These are phyloP conservation scores for Shinisaurus crocodilurus DNA, from an alignment of 2,113 vertebrate genomes.

Conservation along the genomic window DNA sequence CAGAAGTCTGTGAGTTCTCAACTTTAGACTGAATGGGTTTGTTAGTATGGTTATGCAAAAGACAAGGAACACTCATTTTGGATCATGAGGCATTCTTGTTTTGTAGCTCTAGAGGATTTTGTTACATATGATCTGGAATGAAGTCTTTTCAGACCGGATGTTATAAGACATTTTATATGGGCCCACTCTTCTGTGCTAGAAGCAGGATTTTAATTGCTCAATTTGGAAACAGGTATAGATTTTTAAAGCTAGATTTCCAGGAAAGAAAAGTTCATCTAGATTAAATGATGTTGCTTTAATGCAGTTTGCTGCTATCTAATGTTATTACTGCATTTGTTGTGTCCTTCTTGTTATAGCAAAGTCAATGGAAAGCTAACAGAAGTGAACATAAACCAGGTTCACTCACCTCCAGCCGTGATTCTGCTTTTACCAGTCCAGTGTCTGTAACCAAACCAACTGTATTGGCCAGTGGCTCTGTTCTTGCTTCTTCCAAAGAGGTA, in stretches of 20 bases:
- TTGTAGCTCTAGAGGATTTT: neutral
- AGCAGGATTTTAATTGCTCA: slow-evolving; percentile 1
- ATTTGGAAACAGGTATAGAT: neutral
- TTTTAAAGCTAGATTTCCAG: neutral
- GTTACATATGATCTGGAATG: neutral
- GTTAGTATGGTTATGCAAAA: too few species aligned
- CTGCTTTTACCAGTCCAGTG: slow-evolving; percentile 95
- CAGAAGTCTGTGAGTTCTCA: too few species aligned
- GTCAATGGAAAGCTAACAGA: slow-evolving; percentile 93
- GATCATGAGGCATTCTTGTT: neutral
- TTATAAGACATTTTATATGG: neutral
- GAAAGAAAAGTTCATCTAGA: neutral
- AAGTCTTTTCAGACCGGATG: neutral
- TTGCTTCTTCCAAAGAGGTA: slow-evolving; percentile 95
- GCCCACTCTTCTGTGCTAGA: neutral
- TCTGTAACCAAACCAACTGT: slow-evolving; percentile 94
- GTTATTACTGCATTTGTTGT: slow-evolving; percentile 34
- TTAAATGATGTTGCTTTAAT: neutral
- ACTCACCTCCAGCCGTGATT: slow-evolving; percentile 92
- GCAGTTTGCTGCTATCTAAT: neutral
- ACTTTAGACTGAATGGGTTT: too few species aligned
- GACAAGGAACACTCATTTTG: too few species aligned
- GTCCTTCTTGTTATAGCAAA: slow-evolving; percentile 80
- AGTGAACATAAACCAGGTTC: slow-evolving; percentile 92
- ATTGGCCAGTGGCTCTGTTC: slow-evolving; percentile 85